phyloP scores from a whole-genome alignment of 1,140 invertebrate genomes.

The Drosophila obscura region DNA sequence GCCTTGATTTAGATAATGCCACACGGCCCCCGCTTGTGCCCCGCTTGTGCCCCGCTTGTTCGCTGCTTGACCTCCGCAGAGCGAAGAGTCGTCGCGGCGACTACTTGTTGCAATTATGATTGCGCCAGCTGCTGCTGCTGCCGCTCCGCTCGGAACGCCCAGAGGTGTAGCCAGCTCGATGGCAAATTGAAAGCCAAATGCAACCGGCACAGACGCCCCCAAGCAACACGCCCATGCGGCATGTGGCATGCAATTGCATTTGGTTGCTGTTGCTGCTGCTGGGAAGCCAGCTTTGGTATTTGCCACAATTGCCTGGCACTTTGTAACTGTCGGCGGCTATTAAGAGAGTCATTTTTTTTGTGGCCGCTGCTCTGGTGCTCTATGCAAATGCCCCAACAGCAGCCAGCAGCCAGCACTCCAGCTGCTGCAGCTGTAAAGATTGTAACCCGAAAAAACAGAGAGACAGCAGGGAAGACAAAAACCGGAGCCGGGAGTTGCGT shows the following conservation, averaged over 20 bases:
- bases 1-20: slow-evolving; percentile 43
- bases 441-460: slow-evolving; percentile 39
- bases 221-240: slow-evolving; percentile 60
- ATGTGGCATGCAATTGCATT: background rate
- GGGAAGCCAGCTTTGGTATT: slow-evolving; percentile 41
- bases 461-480: slow-evolving; percentile 20
- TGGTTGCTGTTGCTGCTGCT: slow-evolving; percentile 15
- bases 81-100: slow-evolving; percentile 10
- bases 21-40: background rate
- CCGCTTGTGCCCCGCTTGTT: no score
- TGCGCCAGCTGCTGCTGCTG: slow-evolving; percentile 35
- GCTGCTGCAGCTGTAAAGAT: slow-evolving; percentile 57
- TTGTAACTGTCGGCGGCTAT: slow-evolving; percentile 83
- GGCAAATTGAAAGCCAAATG: slow-evolving; percentile 75
- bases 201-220: slow-evolving; percentile 60
- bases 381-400: slow-evolving; percentile 46
- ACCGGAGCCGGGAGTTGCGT: slow-evolving; percentile 67
- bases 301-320: slow-evolving; percentile 81
- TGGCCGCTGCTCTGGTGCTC: slow-evolving; percentile 42
- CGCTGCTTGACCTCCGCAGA: background rate
- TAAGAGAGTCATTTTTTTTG: slow-evolving; percentile 82
- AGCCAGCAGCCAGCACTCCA: slow-evolving; percentile 11
- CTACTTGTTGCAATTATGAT: slow-evolving; percentile 66
- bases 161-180: slow-evolving; percentile 67
- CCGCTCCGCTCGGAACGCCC: slow-evolving; percentile 56